Base-by-base conservation (phyloP, 2,888 invertebrate species). In the Pheosia tremula region DNA sequence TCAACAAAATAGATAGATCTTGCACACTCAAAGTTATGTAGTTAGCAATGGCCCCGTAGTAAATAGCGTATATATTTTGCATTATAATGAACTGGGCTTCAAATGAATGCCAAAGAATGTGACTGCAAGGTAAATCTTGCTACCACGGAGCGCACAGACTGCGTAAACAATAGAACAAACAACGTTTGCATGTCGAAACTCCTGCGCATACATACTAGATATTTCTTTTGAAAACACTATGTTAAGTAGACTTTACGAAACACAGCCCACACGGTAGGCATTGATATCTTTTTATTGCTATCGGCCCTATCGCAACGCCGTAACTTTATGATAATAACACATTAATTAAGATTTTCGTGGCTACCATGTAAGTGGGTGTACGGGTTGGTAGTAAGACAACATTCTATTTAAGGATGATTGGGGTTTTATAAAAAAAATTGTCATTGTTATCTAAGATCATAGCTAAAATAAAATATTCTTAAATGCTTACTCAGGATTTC, bases 351-450 rank as follows among this genome's bases (percentile, higher is more conserved):
- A 79, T 81, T 83, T 81, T 83, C 78, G 80, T 82, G 77, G 78
- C 69, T 64, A 64, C 54, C 64, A 79, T 77, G 90, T 90, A 85
- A 90, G 89, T 80, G 86, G 84, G 72, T 74, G 72, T 78, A 77
- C 79, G 78, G 79, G 75, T 81, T 74, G 74, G 77, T 83, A 77
- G 84, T 86, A 81, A 69, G 75, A 84, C 90, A 86, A 88, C 83
- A 85, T 88, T 86, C 91, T 90, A 85, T 91, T 84, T 89, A 89
- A 82, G 89, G 90, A 75, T 72, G 69, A 80, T 78, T 78, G 75
- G 61, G 64, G 72, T 70, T 79, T 75, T 82, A 75, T 73, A 75
- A 62, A 66, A 66, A 68, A 71, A 80, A 75, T 69, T 64, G 65
- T 68, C 53, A 63, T 59, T 55, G 45, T 59, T 70, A 71, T 72